phyloP scores from a whole-genome alignment of 2,113 vertebrate species.

The Pituophis catenifer region DNA sequence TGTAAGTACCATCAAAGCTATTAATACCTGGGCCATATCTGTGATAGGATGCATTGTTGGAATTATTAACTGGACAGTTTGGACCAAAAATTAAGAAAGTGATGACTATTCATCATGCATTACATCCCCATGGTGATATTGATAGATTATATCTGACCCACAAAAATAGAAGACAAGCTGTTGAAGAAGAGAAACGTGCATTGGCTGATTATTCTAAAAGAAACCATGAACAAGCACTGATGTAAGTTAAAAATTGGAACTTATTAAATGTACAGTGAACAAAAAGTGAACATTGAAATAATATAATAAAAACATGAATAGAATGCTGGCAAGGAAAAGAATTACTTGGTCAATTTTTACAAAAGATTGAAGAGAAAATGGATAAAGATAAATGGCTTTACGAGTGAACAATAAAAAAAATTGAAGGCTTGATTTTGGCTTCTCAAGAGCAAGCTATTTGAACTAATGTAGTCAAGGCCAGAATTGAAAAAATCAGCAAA shows the following conservation, averaged over 20 bases:
- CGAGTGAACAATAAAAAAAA: neutral
- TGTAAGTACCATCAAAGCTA: neutral
- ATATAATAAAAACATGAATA: neutral
- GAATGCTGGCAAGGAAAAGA: neutral
- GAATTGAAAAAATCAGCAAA: neutral
- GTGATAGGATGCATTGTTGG: neutral
- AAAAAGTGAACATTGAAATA: neutral
- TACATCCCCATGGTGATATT: neutral
- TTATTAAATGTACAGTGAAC: neutral
- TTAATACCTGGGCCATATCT: neutral
- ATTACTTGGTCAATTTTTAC: neutral
- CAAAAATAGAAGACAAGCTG: neutral
- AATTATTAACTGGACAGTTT: neutral
- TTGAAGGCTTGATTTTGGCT: neutral
- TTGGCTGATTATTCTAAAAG: neutral
- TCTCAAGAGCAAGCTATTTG: neutral
- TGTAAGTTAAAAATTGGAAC: neutral
- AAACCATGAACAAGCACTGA: neutral
- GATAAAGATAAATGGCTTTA: neutral
- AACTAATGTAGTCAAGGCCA: neutral
- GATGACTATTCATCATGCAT: neutral
- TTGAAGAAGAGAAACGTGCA: neutral
- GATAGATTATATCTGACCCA: neutral
- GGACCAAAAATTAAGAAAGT: neutral
- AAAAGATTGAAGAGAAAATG: neutral